phyloP scores from a whole-genome alignment of 1,140 invertebrate genomes.

The Leptestheria dahalacensis region DNA sequence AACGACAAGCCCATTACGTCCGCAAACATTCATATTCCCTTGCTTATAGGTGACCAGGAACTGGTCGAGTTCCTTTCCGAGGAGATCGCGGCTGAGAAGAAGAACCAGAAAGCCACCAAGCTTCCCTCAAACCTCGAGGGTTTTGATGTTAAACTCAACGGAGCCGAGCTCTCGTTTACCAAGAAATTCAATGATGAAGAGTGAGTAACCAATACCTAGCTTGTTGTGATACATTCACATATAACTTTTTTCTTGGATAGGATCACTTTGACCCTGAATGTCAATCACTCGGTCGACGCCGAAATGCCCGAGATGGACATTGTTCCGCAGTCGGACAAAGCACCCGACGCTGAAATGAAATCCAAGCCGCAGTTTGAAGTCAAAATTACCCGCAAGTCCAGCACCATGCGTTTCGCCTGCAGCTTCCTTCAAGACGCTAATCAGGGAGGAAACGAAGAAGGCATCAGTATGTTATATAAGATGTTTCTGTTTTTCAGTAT shows the following conservation, averaged over 20 bases:
- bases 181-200: conserved; percentile 57
- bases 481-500: background rate
- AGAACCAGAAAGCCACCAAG: conserved; percentile 54
- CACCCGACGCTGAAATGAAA: conserved; percentile 49
- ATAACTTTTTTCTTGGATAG: conserved; percentile 35
- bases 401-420: conserved; percentile 64
- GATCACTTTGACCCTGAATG: conserved; percentile 62
- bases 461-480: conserved; percentile 1
- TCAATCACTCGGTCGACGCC: conserved; percentile 77
- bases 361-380: conserved; percentile 76
- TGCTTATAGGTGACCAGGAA: conserved; percentile 63
- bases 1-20: too few species aligned
- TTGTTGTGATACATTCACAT: too few species aligned
- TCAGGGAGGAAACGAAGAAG: conserved; percentile 1
- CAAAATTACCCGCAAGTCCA: conserved; percentile 54
- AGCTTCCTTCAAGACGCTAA: conserved; percentile 46
- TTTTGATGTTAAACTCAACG: conserved; percentile 55
- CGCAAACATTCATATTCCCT: too few species aligned
- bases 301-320: conserved; percentile 44
- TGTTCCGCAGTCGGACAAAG: conserved; percentile 41
- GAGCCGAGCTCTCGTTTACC: conserved; percentile 57
- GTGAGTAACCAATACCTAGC: too few species aligned
- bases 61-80: conserved; percentile 71
- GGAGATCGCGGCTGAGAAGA: conserved; percentile 74
- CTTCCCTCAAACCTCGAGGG: conserved; percentile 60